Evolutionary conservation across 2,797 vertebrate genomes (phyloP).

Genomic region (Channallabes apus): DNA sequence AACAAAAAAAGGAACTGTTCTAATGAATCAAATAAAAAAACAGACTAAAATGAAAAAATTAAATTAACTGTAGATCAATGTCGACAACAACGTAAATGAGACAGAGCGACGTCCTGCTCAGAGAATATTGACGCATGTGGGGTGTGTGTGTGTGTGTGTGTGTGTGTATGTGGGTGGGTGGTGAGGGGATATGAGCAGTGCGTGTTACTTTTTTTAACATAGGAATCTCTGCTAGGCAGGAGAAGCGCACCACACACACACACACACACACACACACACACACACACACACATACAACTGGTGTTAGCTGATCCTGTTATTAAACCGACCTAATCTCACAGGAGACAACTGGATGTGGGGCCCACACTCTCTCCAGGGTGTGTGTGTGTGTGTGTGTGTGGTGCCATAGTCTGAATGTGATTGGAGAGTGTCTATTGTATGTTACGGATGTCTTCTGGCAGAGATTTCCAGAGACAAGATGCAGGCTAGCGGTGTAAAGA

Average conservation of each 20-base stretch:
- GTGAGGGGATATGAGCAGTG: constrained; percentile 30
- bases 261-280: constrained; percentile 67
- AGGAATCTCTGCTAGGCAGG: constrained; percentile 73
- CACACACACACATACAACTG: constrained; percentile 66
- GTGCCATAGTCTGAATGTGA: background rate
- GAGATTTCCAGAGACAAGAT: too few relatives aligned
- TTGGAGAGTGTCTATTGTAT: too few relatives aligned
- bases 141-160: constrained; percentile 48
- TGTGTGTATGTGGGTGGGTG: constrained; percentile 50
- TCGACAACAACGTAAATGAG: constrained; percentile 50
- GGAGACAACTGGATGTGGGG: constrained; percentile 20
- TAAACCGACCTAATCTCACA: constrained; percentile 8
- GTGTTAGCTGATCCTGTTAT: constrained; percentile 69
- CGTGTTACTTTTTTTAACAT: constrained; percentile 67
- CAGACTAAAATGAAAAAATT: constrained; percentile 2
- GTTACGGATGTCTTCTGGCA: too few relatives aligned
- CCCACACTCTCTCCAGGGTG: constrained; percentile 16
- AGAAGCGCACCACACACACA: constrained; percentile 63
- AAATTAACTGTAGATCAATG: constrained; percentile 39
- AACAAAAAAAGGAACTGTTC: background rate
- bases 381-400: background rate
- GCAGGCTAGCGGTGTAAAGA: too few relatives aligned
- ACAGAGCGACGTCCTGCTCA: constrained; percentile 49
- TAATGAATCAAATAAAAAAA: constrained; percentile 35
- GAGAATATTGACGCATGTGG: background rate